These are phyloP conservation scores for Parapsyche elsis DNA, from an alignment of 1,140 invertebrate genomes.

Conservation along the genomic window DNA sequence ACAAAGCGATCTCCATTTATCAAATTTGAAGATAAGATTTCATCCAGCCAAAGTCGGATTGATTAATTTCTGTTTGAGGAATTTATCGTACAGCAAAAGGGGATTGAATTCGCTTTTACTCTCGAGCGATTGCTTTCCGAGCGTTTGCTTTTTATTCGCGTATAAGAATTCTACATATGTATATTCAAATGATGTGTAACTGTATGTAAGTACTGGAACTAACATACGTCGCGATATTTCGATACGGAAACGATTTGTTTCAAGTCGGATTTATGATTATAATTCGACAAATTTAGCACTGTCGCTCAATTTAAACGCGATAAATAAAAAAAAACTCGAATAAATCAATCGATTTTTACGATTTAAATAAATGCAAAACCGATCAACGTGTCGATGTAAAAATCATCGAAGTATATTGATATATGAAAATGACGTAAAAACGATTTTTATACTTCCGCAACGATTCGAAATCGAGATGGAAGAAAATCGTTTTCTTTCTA, in stretches of 20 bases:
- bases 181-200: background rate
- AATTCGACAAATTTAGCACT: no score
- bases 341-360: no score
- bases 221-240: background rate
- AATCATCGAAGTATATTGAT: no score
- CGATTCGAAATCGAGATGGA: no score
- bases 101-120: background rate
- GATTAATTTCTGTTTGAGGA: conserved; percentile 42
- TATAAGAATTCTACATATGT: background rate
- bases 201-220: background rate
- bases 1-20: conserved; percentile 48
- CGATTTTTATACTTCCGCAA: no score
- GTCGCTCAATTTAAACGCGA: no score
- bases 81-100: conserved; percentile 27
- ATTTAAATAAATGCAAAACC: no score
- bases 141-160: background rate
- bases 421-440: no score
- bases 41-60: conserved; percentile 31
- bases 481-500: no score
- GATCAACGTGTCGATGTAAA: no score
- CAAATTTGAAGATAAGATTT: conserved; percentile 48
- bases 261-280: background rate
- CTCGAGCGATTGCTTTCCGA: no score
- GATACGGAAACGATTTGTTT: background rate
- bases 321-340: no score